phyloP scores from a whole-genome alignment of 2,113 vertebrate genomes.

The Pelvicachromis taeniatus region DNA sequence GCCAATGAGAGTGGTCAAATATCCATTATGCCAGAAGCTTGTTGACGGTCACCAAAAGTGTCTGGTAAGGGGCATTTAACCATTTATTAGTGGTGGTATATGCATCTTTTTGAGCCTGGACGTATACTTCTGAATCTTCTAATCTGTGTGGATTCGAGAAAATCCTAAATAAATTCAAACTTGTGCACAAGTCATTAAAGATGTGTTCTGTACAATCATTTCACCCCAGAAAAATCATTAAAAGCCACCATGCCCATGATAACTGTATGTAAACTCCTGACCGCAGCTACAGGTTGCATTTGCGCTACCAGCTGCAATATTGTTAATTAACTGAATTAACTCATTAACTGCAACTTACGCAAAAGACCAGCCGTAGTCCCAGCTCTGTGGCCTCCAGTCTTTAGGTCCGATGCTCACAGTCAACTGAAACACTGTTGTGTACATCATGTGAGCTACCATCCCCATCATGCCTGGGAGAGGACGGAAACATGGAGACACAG shows the following conservation, averaged over 20 bases:
- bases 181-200: neutral
- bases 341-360: slow-evolving; percentile 44
- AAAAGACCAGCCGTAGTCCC: slow-evolving; percentile 83
- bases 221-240: neutral
- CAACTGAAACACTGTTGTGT: slow-evolving; percentile 84
- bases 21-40: neutral
- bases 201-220: rapidly evolving
- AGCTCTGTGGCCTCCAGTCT: slow-evolving; percentile 82
- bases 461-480: slow-evolving; percentile 72
- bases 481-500: neutral
- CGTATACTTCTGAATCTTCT: neutral
- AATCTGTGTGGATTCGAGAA: rapidly evolving
- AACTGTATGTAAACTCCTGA: neutral
- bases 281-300: neutral
- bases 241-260: neutral
- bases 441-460: slow-evolving; percentile 87
- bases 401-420: slow-evolving; percentile 83
- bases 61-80: neutral
- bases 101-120: neutral
- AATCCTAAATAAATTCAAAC: neutral
- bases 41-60: neutral
- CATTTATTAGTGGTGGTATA: neutral
- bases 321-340: neutral
- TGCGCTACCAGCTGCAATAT: neutral
- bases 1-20: neutral